These are phyloP conservation scores for Microtus ochrogaster DNA, from an alignment of 2,113 vertebrate genomes.

Conservation along the genomic window DNA sequence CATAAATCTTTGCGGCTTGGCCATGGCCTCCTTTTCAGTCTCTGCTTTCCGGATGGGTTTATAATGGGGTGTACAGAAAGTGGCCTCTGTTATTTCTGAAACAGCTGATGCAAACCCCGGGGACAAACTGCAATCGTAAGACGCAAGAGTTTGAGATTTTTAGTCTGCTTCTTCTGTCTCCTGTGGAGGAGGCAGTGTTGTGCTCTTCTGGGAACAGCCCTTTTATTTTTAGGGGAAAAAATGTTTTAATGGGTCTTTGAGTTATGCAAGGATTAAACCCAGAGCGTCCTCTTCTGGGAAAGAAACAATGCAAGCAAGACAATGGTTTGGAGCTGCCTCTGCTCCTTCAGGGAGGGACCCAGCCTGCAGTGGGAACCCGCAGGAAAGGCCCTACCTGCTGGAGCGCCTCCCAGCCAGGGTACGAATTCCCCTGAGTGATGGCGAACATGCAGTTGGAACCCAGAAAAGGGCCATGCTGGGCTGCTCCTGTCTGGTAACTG, in stretches of 20 bases:
- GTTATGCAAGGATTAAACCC: slow-evolving; percentile 36
- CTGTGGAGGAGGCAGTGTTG: slow-evolving; percentile 18
- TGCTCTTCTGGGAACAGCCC: slow-evolving; percentile 44
- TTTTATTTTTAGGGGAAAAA: slow-evolving; percentile 58
- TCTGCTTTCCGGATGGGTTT: background rate
- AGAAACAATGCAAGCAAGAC: background rate
- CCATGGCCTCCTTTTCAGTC: background rate
- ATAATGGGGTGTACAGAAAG: background rate
- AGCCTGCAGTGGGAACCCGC: background rate
- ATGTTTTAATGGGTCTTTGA: slow-evolving; percentile 45
- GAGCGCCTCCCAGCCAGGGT: background rate
- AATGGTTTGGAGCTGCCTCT: background rate
- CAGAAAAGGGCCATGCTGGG: background rate
- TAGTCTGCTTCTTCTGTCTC: slow-evolving; percentile 10
- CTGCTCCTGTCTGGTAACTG: background rate
- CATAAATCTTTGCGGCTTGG: background rate
- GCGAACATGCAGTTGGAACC: background rate
- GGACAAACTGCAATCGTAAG: background rate
- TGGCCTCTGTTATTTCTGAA: slow-evolving; percentile 6
- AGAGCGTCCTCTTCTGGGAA: slow-evolving; percentile 37
- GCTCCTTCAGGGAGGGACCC: background rate
- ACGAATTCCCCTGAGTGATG: background rate
- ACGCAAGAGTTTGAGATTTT: background rate
- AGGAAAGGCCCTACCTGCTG: background rate
- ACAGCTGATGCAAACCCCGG: background rate